phyloP scores from a whole-genome alignment of 23 tunicate species.

The Halocynthia aurantium region DNA sequence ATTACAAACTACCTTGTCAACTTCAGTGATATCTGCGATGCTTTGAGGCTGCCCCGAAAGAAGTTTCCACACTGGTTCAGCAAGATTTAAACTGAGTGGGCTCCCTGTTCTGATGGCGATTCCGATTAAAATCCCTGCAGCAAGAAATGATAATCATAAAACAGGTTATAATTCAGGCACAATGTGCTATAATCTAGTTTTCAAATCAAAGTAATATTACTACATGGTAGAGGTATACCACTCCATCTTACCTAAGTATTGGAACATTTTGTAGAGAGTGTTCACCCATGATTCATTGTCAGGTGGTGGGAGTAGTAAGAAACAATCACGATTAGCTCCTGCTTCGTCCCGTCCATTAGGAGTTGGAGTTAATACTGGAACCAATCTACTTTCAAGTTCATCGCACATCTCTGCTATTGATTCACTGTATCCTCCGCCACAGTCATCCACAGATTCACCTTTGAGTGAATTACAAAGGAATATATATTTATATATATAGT shows the following conservation, averaged over 20 bases:
- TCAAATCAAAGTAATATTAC: neutral
- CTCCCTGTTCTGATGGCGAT: slow-evolving; percentile 84
- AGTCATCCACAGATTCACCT: slow-evolving; percentile 89
- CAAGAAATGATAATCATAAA: neutral
- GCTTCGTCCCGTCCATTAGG: slow-evolving; percentile 81
- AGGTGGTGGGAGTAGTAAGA: slow-evolving; percentile 29
- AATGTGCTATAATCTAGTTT: too few relatives aligned
- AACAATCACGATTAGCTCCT: slow-evolving; percentile 68
- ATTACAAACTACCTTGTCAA: slow-evolving; percentile 45
- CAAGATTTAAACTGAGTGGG: slow-evolving; percentile 72
- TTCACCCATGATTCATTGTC: neutral
- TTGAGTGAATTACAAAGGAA: neutral
- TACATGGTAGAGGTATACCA: neutral
- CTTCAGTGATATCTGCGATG: slow-evolving; percentile 60
- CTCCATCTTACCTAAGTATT: neutral
- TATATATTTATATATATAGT: too few relatives aligned
- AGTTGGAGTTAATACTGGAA: slow-evolving; percentile 58
- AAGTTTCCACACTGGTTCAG: slow-evolving; percentile 85
- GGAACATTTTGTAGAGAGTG: neutral
- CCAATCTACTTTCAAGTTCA: slow-evolving; percentile 63
- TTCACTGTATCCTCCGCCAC: slow-evolving; percentile 90
- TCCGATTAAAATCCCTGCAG: slow-evolving; percentile 73
- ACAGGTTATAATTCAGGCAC: too few relatives aligned
- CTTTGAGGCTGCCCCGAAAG: slow-evolving; percentile 43
- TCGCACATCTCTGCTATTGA: slow-evolving; percentile 91